These are phyloP conservation scores for Amazona guildingii DNA, from an alignment of 2,113 vertebrate species.

Conservation along the genomic window DNA sequence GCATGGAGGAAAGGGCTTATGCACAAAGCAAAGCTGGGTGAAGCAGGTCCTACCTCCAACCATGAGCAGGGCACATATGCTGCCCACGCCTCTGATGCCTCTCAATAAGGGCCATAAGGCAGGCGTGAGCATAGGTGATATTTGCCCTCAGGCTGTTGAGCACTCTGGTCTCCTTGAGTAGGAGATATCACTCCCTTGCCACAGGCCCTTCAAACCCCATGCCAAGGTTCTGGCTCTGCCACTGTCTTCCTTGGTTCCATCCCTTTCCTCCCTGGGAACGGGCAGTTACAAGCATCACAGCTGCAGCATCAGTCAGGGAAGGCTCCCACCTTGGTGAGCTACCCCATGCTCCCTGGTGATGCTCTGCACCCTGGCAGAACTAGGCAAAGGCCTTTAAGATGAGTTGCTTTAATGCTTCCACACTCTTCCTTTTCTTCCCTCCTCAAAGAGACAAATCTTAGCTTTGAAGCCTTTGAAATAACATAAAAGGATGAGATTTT, in stretches of 20 bases:
- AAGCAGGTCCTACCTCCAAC: not conserved
- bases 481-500: conserved; percentile 44
- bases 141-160: not conserved
- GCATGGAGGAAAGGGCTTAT: not conserved
- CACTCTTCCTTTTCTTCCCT: not conserved
- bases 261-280: not conserved
- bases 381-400: not conserved
- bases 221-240: rapidly evolving
- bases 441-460: conserved; percentile 34
- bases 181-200: not conserved
- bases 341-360: not conserved
- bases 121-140: rapidly evolving
- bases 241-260: rapidly evolving
- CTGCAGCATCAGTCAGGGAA: not conserved
- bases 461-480: conserved; percentile 52
- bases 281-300: not conserved
- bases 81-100: not conserved
- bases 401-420: not conserved
- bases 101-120: not conserved
- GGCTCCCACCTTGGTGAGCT: not conserved
- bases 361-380: not conserved
- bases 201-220: not conserved
- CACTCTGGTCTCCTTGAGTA: not conserved
- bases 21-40: not conserved
- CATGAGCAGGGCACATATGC: rapidly evolving